Evolutionary conservation across 2,113 vertebrate species (phyloP).

Genomic region (Syngnathoides biaculeatus): DNA sequence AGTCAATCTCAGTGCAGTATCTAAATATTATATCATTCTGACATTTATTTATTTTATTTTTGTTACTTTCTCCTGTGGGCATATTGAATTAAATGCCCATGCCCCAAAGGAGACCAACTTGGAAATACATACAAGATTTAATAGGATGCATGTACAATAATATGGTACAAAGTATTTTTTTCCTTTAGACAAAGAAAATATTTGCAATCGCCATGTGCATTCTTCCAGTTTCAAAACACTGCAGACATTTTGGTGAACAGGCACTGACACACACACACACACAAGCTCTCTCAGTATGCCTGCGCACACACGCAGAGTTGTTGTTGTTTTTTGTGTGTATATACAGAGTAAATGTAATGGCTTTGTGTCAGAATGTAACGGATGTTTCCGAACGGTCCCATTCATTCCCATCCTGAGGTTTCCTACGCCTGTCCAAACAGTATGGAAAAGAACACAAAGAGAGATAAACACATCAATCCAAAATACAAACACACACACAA

Average conservation of each 20-base stretch:
- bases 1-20: not conserved
- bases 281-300: slow-evolving; percentile 22
- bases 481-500: slow-evolving; percentile 25
- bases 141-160: not conserved
- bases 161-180: not conserved
- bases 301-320: slow-evolving; percentile 32
- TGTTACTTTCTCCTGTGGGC: not conserved
- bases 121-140: not conserved
- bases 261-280: slow-evolving; percentile 21
- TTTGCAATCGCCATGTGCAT: not conserved
- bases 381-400: slow-evolving; percentile 67
- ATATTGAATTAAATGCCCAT: not conserved
- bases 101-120: not conserved
- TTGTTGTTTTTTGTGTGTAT: slow-evolving; percentile 38
- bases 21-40: not conserved
- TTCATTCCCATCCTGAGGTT: slow-evolving; percentile 73
- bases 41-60: not conserved
- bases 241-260: not conserved
- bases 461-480: slow-evolving; percentile 73
- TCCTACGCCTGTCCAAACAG: slow-evolving; percentile 63
- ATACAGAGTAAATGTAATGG: slow-evolving; percentile 58
- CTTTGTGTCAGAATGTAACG: slow-evolving; percentile 69
- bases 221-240: not conserved
- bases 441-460: slow-evolving; percentile 53
- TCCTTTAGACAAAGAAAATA: no score